These are phyloP conservation scores for Callimorpha dominula DNA, from an alignment of 2,888 invertebrate genomes.

Conservation along the genomic window DNA sequence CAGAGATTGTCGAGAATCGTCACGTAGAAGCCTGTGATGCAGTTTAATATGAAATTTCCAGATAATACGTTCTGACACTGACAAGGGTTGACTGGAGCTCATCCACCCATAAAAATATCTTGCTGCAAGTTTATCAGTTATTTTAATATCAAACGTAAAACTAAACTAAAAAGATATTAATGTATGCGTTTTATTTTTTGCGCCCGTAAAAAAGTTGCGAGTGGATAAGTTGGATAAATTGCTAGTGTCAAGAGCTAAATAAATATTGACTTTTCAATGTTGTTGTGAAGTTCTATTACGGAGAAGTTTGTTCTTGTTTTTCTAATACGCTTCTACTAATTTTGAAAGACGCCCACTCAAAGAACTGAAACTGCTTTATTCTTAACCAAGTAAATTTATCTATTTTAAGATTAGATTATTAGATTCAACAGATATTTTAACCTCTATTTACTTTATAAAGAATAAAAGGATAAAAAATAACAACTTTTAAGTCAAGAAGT, in stretches of 20 bases:
- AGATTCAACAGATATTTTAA: background rate
- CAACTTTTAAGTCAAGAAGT: background rate
- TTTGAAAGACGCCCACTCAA: constrained; percentile 3
- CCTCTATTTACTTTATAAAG: background rate
- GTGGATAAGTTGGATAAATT: constrained; percentile 6
- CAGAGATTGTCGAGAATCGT: constrained; percentile 33
- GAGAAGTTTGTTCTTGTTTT: constrained; percentile 5
- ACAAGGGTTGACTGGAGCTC: constrained; percentile 77
- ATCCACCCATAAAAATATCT: constrained; percentile 77
- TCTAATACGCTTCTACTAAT: constrained; percentile 14
- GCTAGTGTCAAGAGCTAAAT: constrained; percentile 8
- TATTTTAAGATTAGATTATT: background rate
- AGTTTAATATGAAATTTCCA: constrained; percentile 77
- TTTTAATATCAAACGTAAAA: constrained; percentile 65
- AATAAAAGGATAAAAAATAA: background rate
- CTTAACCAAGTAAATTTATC: background rate
- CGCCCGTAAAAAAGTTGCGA: constrained; percentile 1
- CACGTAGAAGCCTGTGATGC: constrained; percentile 61
- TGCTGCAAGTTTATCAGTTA: constrained; percentile 75
- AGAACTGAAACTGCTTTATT: constrained; percentile 1
- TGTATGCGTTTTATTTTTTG: constrained; percentile 16
- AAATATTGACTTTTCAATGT: constrained; percentile 15
- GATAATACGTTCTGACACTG: constrained; percentile 80
- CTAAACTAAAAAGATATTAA: constrained; percentile 30
- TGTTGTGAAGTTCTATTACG: constrained; percentile 8